A percentile compares a stretch with the other conserved stretches of the same genome.
Conservation (phyloP, 1,140 invertebrate genomes). For the Calycopis cecrops region DNA sequence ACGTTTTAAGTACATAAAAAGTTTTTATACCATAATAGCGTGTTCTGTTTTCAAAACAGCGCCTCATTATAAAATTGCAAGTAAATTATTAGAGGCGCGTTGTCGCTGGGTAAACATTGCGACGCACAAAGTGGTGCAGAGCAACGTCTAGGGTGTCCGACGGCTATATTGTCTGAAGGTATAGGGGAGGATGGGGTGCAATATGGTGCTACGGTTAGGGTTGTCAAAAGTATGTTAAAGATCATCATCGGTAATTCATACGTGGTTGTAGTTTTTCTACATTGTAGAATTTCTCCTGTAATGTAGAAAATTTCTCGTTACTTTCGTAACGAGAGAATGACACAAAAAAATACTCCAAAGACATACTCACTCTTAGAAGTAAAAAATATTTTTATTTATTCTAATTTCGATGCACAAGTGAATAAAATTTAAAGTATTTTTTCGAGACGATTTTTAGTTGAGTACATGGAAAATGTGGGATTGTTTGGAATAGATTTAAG, state of each 20-base stretch:
- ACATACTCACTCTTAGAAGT: too few relatives aligned
- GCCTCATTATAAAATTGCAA: conserved; percentile 5
- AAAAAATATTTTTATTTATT: too few relatives aligned
- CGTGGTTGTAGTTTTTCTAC: not conserved
- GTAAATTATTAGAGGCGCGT: conserved; percentile 12
- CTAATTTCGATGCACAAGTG: too few relatives aligned
- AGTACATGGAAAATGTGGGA: not conserved
- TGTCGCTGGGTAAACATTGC: conserved; percentile 23
- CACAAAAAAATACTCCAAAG: too few relatives aligned
- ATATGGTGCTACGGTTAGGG: conserved; percentile 17
- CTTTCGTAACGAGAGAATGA: too few relatives aligned
- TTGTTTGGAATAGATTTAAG: too few relatives aligned
- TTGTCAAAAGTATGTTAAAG: conserved; percentile 12
- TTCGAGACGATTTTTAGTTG: too few relatives aligned
- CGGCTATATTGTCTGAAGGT: conserved; percentile 33
- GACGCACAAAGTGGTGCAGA: conserved; percentile 32
- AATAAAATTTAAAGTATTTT: too few relatives aligned
- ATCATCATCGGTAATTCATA: not conserved
- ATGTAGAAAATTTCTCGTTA: too few relatives aligned
- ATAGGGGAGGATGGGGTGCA: conserved; percentile 25
- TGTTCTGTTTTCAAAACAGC: conserved; percentile 4
- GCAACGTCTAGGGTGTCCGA: conserved; percentile 32
- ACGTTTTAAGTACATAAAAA: too few relatives aligned
- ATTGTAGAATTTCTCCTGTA: too few relatives aligned
- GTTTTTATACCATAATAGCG: too few relatives aligned